phyloP scores from a whole-genome alignment of 2,113 vertebrate genomes.

The Cyrtonyx montezumae region DNA sequence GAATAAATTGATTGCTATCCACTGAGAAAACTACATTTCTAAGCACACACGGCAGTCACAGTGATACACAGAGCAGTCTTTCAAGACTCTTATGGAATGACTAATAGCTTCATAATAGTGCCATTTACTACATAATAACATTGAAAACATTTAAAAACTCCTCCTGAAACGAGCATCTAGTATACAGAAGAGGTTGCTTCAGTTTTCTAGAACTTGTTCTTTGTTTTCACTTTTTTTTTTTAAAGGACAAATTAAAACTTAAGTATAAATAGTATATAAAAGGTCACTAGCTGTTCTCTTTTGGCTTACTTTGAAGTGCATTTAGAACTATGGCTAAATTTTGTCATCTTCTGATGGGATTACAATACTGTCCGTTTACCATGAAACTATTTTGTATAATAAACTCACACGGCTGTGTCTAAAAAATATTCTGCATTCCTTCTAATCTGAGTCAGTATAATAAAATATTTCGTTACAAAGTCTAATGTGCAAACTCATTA shows the following conservation, averaged over 20 bases:
- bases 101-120: constrained; percentile 97
- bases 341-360: constrained; percentile 83
- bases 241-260: constrained; percentile 93
- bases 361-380: constrained; percentile 87
- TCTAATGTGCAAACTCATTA: constrained; percentile 82
- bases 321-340: constrained; percentile 89
- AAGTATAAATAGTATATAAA: constrained; percentile 89
- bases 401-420: constrained; percentile 81
- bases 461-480: constrained; percentile 85
- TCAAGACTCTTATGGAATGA: constrained; percentile 96
- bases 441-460: constrained; percentile 80
- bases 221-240: constrained; percentile 83
- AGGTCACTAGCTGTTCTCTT: constrained; percentile 87
- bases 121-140: constrained; percentile 97
- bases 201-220: constrained; percentile 89
- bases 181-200: constrained; percentile 93
- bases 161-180: constrained; percentile 92
- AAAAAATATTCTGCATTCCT: constrained; percentile 88
- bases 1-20: constrained; percentile 93
- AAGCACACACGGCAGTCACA: constrained; percentile 99
- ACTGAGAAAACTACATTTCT: constrained; percentile 97
- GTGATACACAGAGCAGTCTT: constrained; percentile 99
- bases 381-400: constrained; percentile 82
- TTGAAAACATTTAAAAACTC: constrained; percentile 98
- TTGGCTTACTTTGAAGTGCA: constrained; percentile 88